Conservation (phyloP, 2,888 invertebrate species). For the Dynastes hyllus region DNA sequence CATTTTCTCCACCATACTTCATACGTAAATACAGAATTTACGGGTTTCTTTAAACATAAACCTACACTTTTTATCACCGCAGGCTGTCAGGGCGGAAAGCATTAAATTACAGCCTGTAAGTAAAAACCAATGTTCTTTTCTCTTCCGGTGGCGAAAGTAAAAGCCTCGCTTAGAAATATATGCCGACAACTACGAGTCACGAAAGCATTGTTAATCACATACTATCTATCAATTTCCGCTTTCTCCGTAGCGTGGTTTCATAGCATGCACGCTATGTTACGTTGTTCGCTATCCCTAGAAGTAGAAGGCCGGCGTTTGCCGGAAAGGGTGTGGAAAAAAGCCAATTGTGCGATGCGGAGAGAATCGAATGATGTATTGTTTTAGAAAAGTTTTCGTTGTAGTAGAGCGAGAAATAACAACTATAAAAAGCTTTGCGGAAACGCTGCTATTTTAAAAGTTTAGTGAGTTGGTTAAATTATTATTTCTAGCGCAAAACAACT, state of each 20-base stretch:
- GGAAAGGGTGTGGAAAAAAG: neutral
- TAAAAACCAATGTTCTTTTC: slow-evolving; percentile 18
- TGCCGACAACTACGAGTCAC: slow-evolving; percentile 4
- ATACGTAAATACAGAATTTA: neutral
- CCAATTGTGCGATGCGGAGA: neutral
- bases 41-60: neutral
- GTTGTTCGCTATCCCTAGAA: neutral
- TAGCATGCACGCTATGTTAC: neutral
- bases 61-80: neutral
- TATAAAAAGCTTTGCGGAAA: no score
- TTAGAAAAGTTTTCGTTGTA: neutral
- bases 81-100: slow-evolving; percentile 1
- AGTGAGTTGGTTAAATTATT: no score
- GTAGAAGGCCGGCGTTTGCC: neutral
- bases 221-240: slow-evolving; percentile 27
- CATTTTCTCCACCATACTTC: no score
- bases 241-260: neutral
- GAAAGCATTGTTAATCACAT: slow-evolving; percentile 12
- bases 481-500: no score
- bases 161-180: neutral
- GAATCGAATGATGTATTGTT: slow-evolving; percentile 1
- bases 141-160: slow-evolving; percentile 9
- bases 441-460: no score
- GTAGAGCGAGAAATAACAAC: neutral
- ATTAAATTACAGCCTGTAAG: slow-evolving; percentile 11